A percentile compares a stretch with the other conserved stretches of the same genome.
These are phyloP conservation scores for Trematocara variabile DNA, from an alignment of 2,113 vertebrate species.

Conservation along the genomic window DNA sequence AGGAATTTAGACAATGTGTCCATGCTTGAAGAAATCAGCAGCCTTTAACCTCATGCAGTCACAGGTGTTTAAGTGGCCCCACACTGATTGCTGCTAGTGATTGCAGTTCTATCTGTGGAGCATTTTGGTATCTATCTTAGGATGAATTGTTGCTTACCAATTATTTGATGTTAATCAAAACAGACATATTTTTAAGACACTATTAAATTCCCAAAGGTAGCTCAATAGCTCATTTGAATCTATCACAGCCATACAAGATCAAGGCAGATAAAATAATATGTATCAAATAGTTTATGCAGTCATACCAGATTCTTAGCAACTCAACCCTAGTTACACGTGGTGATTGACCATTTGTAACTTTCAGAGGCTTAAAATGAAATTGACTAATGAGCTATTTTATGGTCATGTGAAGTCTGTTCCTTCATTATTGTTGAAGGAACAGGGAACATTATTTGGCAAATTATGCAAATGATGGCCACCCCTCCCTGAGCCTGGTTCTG, in stretches of 20 bases:
- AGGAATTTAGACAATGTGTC: background rate
- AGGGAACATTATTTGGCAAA: background rate
- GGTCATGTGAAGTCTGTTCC: background rate
- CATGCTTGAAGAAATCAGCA: conserved; percentile 20
- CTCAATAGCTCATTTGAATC: background rate
- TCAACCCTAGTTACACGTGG: background rate
- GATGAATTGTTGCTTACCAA: background rate
- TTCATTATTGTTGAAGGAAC: background rate
- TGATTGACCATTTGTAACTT: background rate
- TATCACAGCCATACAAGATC: background rate
- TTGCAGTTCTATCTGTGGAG: background rate
- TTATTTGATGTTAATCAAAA: background rate
- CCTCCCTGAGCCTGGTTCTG: background rate
- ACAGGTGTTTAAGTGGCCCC: conserved; percentile 21
- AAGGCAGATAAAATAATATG: background rate
- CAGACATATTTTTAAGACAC: background rate
- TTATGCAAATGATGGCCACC: background rate
- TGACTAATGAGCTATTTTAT: background rate
- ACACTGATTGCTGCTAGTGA: background rate
- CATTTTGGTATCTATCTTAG: background rate
- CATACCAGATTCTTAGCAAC: background rate
- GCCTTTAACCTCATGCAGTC: conserved; percentile 25
- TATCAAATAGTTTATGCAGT: background rate
- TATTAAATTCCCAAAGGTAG: background rate
- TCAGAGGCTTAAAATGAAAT: background rate